Evolutionary conservation across 2,113 vertebrate genomes (phyloP), one percentile per base, ranked within the genome.

Genomic region (Perognathus longimembris): DNA sequence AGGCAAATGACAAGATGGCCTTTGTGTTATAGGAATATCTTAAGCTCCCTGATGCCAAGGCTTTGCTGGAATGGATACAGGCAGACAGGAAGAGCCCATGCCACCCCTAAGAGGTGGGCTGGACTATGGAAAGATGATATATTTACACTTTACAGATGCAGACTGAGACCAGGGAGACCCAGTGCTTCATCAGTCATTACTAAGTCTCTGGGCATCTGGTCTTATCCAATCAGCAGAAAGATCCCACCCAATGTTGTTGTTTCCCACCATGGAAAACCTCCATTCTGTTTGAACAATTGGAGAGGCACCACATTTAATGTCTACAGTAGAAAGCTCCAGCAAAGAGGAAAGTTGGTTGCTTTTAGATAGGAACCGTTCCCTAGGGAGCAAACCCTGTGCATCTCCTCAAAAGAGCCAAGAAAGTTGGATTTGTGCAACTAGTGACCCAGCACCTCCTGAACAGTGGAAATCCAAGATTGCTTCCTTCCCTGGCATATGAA

Each of bases 51-150:
- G n/a, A 26, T 38, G 20, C 4, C 21, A 24, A 69, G 12, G 78
- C n/a, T 40, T 30, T 34, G 42, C 36, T 17, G 67, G 24, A n/a
- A 61, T 28, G 24, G 32, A 14, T 24, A 45, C 11, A 9, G 71
- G 38, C 6, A 57, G 34, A 5, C 3, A 32, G 63, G 40, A 57
- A 26, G 26, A 69, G 2, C 3, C 54, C 7, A 0, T 8, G n/a
- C 30, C n/a, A 79, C 69, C 38, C 0, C 0, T 0, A 24, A 45
- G 45, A 85, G 21, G 9, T 59, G 30, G 18, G 24, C 50, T 34
- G 22, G 67, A n/a, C n/a, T n/a, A n/a, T n/a, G n/a, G n/a, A n/a
- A n/a, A 14, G 36, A 66, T 4, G 5, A 12, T 9, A 20, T 7
- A 21, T 3, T 3, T 57, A 63, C 67, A 32, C 15, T 61, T 57